Base-by-base conservation (phyloP, 2,113 vertebrate genomes). In the Dasyprocta punctata region DNA sequence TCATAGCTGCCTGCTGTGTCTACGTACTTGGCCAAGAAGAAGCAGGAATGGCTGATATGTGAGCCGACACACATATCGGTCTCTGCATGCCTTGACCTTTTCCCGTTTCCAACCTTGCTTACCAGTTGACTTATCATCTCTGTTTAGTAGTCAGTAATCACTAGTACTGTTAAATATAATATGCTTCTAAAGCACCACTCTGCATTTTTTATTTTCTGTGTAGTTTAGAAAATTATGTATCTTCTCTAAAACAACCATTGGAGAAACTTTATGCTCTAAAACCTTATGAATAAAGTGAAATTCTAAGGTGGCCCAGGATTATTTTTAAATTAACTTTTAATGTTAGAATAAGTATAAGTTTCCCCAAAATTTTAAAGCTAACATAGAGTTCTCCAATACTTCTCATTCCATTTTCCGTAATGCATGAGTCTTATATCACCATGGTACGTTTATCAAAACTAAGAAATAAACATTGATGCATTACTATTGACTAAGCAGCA, bases 291-390 rank as follows among this genome's bases (percentile, higher is more conserved):
- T 81, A 81, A 75, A 16, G 44, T 89, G 38, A 82, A 90, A 60
- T 7, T 38, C 3, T 83, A 86, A 67, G 36, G 3, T 47, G 67
- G 38, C 6, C 14, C 24, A 67, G 0, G n/a, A 49, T 78, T 83
- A 93, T 80, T 84, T 93, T 80, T 44, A 88, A 93, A 85, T 89
- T 81, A 81, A 77, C 10, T 71, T 91, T 89, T 52, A 65, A 71
- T 80, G 71, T 89, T 49, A 0, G 4, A 86, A 85, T 58, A 88
- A 58, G 13, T 58, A 58, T 88, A 47, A 33, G 61, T 69, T 83
- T 73, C 65, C 12, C 24, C 44, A 67, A 75, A 33, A 22, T 83
- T n/a, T 26, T 73, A 82, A 73, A 69, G 4, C 44, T 28, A 77
- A 28, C 33, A 58, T 3, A 81, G 38, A 63, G 5, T 65, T 38